phyloP scores from a whole-genome alignment of 1,140 invertebrate genomes.

The Papilio helenus region DNA sequence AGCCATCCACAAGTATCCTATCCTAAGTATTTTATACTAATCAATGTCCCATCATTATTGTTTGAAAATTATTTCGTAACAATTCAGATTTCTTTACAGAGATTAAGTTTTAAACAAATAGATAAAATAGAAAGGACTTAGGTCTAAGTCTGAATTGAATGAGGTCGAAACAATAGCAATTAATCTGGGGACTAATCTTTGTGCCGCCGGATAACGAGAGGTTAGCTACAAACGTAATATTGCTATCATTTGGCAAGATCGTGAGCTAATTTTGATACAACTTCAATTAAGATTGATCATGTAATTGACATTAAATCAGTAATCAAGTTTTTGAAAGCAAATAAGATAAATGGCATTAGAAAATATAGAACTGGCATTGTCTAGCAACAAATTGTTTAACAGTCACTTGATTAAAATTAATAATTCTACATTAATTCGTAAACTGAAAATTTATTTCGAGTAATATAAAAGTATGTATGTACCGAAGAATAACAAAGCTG shows the following conservation, averaged over 20 bases:
- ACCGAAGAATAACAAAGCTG: neutral
- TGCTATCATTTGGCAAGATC: constrained; percentile 1
- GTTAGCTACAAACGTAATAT: neutral
- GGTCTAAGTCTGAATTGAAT: neutral
- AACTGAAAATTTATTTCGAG: neutral
- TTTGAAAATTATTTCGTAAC: no score
- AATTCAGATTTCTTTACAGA: no score
- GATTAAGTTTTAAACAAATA: no score
- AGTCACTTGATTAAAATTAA: neutral
- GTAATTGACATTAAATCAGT: neutral
- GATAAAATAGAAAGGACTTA: neutral
- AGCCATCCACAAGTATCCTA: no score
- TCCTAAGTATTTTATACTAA: no score
- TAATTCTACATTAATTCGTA: neutral
- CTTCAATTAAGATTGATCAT: neutral
- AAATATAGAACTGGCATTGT: no score
- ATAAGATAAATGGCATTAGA: neutral
- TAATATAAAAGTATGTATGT: neutral
- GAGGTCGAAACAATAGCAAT: constrained; percentile 6
- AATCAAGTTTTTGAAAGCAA: neutral
- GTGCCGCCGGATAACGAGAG: constrained; percentile 4
- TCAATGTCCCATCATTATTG: no score
- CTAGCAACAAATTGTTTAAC: neutral
- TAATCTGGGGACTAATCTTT: constrained; percentile 10
- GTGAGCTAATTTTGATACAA: neutral